phyloP scores from a whole-genome alignment of 2,797 vertebrate genomes.

The Podarcis siculus region DNA sequence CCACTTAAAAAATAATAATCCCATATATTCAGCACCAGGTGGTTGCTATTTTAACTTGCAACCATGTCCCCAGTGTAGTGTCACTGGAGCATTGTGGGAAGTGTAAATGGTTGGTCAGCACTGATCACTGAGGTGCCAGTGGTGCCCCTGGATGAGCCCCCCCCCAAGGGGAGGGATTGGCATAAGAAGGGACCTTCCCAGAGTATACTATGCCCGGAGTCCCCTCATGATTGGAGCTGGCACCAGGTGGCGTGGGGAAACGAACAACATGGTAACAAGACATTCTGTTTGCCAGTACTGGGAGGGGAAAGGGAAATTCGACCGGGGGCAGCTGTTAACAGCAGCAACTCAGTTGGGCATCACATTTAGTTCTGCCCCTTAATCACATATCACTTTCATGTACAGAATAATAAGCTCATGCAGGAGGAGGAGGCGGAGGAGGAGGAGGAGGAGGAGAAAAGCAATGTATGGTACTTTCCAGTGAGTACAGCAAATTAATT shows the following conservation, averaged over 20 bases:
- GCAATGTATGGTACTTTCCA: slow-evolving; percentile 63
- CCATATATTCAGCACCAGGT: not conserved
- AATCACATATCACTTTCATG: slow-evolving; percentile 60
- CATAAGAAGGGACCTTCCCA: not conserved
- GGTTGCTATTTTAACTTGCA: not conserved
- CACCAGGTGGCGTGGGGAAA: not conserved
- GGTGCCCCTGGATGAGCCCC: not conserved
- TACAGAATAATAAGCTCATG: slow-evolving; percentile 72
- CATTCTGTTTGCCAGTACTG: not conserved
- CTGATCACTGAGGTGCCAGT: not conserved
- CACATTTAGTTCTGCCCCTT: not conserved
- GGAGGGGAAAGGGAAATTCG: not conserved
- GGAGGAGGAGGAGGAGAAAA: slow-evolving; percentile 51
- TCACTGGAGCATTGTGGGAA: not conserved
- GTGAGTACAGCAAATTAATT: slow-evolving; percentile 77
- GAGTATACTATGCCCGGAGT: not conserved
- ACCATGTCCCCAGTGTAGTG: not conserved
- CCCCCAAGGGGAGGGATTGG: too few relatives aligned
- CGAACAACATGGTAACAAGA: not conserved
- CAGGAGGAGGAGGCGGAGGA: slow-evolving; percentile 48
- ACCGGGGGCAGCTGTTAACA: not conserved
- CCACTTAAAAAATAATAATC: not conserved
- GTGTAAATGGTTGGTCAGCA: not conserved
- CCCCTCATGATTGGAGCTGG: not conserved
- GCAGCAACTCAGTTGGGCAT: not conserved